These are phyloP conservation scores for Digitonthophagus gazella DNA, from an alignment of 2,888 invertebrate genomes.

Conservation along the genomic window DNA sequence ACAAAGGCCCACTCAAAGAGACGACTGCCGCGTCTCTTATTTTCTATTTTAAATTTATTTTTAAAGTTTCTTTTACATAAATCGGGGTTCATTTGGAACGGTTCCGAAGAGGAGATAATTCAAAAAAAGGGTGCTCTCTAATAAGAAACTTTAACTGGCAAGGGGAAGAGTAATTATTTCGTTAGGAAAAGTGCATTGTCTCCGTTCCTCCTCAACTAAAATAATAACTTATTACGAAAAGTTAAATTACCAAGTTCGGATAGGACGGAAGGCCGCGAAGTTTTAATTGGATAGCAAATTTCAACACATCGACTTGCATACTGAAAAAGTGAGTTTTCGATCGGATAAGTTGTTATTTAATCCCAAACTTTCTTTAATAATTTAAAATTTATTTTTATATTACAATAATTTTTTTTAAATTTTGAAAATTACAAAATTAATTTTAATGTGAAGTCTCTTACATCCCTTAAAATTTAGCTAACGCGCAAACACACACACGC, in stretches of 20 bases:
- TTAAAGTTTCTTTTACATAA: not conserved
- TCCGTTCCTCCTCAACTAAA: not conserved
- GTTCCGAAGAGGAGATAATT: not conserved
- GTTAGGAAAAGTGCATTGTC: conserved; percentile 7
- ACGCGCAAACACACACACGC: not conserved
- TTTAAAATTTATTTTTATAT: not conserved
- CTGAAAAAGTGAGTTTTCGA: not conserved
- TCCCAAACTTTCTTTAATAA: not conserved
- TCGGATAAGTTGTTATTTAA: not conserved
- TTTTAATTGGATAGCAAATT: conserved; percentile 17
- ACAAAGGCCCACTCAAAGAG: not conserved
- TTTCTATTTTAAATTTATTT: not conserved
- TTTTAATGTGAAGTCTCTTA: not conserved
- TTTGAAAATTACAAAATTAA: not conserved
- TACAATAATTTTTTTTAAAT: too few relatives aligned
- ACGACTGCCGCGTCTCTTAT: not conserved
- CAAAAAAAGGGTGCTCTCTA: not conserved
- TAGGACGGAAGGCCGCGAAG: not conserved
- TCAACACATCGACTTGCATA: conserved; percentile 11
- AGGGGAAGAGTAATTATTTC: conserved; percentile 9
- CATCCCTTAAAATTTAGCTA: not conserved
- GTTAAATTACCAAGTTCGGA: conserved; percentile 12
- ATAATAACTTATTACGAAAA: conserved; percentile 16
- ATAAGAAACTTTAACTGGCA: not conserved
- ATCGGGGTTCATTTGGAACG: not conserved